Conservation (phyloP, 2,888 invertebrate genomes). For the Machimus rusticus region DNA sequence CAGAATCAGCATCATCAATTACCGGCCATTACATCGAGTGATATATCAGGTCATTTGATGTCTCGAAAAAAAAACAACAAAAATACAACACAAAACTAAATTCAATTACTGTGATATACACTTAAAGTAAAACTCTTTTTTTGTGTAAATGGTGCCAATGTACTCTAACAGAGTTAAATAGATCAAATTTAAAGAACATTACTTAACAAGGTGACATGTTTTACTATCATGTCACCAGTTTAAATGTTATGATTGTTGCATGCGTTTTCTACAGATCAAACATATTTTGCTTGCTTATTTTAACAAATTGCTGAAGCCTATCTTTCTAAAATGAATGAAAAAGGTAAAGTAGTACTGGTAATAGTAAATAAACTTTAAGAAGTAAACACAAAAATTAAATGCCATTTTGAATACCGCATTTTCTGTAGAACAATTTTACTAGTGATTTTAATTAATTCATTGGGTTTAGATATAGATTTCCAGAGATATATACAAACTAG, state of each 20-base stretch:
- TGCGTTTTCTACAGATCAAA: not conserved
- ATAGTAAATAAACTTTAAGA: not conserved
- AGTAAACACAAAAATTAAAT: not conserved
- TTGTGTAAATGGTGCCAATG: not conserved
- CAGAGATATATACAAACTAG: not conserved
- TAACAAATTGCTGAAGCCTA: not conserved
- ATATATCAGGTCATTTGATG: conserved; percentile 65
- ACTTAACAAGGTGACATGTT: not conserved
- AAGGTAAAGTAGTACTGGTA: not conserved
- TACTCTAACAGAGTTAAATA: not conserved
- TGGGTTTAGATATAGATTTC: not conserved
- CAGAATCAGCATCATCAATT: conserved; percentile 65
- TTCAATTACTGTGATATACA: not conserved
- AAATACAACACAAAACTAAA: conserved; percentile 1
- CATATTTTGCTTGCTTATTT: not conserved
- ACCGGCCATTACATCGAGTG: conserved; percentile 64
- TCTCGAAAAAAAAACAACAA: conserved; percentile 47
- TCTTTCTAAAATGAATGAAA: not conserved
- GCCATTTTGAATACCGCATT: not conserved
- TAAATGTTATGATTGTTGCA: conserved; percentile 18
- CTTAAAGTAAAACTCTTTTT: not conserved
- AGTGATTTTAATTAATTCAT: not conserved
- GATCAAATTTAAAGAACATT: not conserved
- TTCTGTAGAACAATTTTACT: not conserved
- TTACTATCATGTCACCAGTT: not conserved